Evolutionary conservation across 2,113 vertebrate genomes (phyloP).

Genomic region (Climacteris rufus): DNA sequence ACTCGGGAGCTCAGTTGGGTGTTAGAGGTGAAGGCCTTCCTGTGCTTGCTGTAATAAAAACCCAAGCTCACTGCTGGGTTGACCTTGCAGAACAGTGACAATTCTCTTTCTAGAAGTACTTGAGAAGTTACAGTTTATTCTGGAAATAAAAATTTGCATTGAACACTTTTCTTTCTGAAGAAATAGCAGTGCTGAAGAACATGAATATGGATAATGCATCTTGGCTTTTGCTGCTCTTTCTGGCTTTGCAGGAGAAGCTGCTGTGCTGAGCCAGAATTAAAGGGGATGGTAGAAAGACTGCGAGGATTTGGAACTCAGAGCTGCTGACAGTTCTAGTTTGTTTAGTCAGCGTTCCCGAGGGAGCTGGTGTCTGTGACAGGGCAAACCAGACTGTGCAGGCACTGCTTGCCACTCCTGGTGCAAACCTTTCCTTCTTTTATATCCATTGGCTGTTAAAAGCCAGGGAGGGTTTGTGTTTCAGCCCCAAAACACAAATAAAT

Average conservation of each 20-base stretch:
- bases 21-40: not conserved
- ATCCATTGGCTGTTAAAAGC: not conserved
- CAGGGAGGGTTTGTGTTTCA: not conserved
- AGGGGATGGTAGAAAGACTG: not conserved
- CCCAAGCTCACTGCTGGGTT: not conserved
- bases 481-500: not conserved
- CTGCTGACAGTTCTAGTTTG: not conserved
- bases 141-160: not conserved
- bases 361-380: not conserved
- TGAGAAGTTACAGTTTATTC: not conserved
- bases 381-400: not conserved
- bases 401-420: not conserved
- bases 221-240: not conserved
- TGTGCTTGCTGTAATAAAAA: not conserved
- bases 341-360: not conserved
- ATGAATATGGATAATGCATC: slow-evolving; percentile 17
- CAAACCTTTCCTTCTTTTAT: not conserved
- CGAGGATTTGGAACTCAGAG: not conserved
- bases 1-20: not conserved
- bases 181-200: not conserved
- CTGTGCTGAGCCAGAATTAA: not conserved
- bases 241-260: not conserved
- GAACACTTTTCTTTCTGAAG: not conserved
- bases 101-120: not conserved
- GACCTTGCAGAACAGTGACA: not conserved